A percentile compares a stretch with the other conserved stretches of the same genome.
These are phyloP conservation scores for Drosophila testacea DNA, from an alignment of 2,888 invertebrate genomes.

Conservation along the genomic window DNA sequence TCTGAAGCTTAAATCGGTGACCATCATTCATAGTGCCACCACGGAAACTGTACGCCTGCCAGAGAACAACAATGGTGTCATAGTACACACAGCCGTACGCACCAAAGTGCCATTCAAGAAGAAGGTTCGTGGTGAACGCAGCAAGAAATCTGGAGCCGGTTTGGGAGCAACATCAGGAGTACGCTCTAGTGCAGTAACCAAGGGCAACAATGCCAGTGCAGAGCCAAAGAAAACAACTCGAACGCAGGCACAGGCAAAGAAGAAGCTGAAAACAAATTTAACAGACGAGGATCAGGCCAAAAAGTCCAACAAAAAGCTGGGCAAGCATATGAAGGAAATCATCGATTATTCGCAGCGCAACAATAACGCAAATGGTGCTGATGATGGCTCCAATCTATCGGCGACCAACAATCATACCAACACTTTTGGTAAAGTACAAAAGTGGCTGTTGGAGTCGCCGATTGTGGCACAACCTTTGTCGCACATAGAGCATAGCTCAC, in stretches of 20 bases:
- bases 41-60: conserved; percentile 95
- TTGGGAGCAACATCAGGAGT: conserved; percentile 37
- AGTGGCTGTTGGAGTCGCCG: conserved; percentile 92
- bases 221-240: conserved; percentile 56
- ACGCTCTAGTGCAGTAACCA: conserved; percentile 35
- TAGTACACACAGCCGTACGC: conserved; percentile 94
- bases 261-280: conserved; percentile 51
- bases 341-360: conserved; percentile 89
- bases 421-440: conserved; percentile 91
- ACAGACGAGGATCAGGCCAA: conserved; percentile 84
- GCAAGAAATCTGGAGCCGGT: conserved; percentile 56
- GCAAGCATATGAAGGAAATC: conserved; percentile 88
- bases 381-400: conserved; percentile 82
- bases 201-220: conserved; percentile 64
- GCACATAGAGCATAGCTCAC: conserved; percentile 85
- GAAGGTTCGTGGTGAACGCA: conserved; percentile 88
- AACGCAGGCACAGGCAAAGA: conserved; percentile 52
- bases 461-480: conserved; percentile 84
- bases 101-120: conserved; percentile 95
- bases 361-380: conserved; percentile 52
- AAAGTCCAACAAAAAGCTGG: conserved; percentile 84
- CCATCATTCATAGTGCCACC: conserved; percentile 95
- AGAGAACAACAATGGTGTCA: conserved; percentile 90
- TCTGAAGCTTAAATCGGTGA: conserved; percentile 93
- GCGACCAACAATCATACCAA: conserved; percentile 85